These are phyloP conservation scores for Girardia tigrina DNA, from an alignment of 2,888 invertebrate genomes.

Conservation along the genomic window DNA sequence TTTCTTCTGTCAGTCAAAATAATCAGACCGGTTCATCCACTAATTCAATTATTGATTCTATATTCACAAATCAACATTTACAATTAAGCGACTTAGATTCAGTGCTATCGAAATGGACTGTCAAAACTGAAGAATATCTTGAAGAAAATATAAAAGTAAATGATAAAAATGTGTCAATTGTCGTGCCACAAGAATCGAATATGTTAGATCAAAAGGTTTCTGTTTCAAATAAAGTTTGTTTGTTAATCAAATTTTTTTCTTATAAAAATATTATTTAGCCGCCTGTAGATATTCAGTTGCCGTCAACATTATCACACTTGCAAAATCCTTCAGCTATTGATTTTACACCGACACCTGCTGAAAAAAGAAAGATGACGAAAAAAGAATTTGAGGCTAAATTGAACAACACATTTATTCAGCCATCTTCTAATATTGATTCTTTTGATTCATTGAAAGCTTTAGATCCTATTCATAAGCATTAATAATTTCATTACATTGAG, in stretches of 20 bases:
- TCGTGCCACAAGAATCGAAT: background rate
- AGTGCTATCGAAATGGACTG: conserved; percentile 12
- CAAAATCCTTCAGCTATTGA: background rate
- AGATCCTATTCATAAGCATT: conserved; percentile 6
- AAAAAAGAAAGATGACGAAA: conserved; percentile 24
- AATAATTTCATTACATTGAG: background rate
- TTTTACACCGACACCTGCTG: conserved; percentile 20
- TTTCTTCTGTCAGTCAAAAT: background rate
- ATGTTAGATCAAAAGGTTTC: background rate
- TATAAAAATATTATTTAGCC: background rate
- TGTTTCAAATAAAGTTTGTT: background rate
- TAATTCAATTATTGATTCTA: background rate
- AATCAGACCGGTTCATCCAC: background rate
- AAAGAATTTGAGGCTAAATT: conserved; percentile 25
- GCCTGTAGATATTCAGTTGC: background rate
- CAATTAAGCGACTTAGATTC: conserved; percentile 7
- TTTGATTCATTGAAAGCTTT: conserved; percentile 28
- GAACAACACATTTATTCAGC: background rate
- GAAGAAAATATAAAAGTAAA: background rate
- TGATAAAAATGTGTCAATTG: background rate
- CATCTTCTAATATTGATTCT: background rate
- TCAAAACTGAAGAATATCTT: background rate
- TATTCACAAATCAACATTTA: conserved; percentile 26
- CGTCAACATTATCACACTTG: conserved; percentile 11
- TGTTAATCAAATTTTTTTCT: background rate